Base-by-base conservation (phyloP, 2,888 invertebrate genomes). In the Noctua comes region DNA sequence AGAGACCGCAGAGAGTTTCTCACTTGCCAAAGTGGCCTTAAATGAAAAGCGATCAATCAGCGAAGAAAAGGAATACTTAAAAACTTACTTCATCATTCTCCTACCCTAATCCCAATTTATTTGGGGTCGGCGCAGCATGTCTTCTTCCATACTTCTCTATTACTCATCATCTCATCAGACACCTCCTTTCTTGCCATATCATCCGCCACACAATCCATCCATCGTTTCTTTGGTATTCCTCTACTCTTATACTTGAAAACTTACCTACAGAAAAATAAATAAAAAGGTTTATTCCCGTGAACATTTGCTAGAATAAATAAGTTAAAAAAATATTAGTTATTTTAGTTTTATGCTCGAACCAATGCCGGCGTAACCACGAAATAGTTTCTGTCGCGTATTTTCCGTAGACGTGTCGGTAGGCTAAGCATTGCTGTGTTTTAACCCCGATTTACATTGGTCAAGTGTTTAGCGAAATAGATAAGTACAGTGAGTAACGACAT, bases 361-460 rank as follows among this genome's bases (percentile, higher is more conserved):
- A n/a, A 43, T 24, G 18, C 8, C 48, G 13, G 2, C 13, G 13
- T 18, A 31, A 51, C 11, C 27, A 46, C 36, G 27, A 24, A 79
- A 16, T 40, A 48, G 2, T 51, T 48, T 70, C 43, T 40, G 6
- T 43, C 40, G 31, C 48, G 59, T 62, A 79, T 31, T 51, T 40
- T n/a, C 40, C 18, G 18, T 21, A n/a, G 13, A 59, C 21, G 36
- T 40, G 24, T 70, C 21, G 11, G 11, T 62, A 79, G 48, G n/a
- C 21, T 70, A 62, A 48, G 59, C 48, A 77, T 62, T 51, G 62
- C 62, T 62, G 59, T 69, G 18, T n/a, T 16, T n/a, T 43, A 18
- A 62, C 31, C 62, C 21, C 21, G 62, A 62, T 62, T 31, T 62
- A 31, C 31, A 62, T 59, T 62, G 31, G 62, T 62, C 62, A 62